A percentile compares a stretch with the other conserved stretches of the same genome.
phyloP scores from a whole-genome alignment of 2,113 vertebrate species.

The Chloropsis cyanopogon region DNA sequence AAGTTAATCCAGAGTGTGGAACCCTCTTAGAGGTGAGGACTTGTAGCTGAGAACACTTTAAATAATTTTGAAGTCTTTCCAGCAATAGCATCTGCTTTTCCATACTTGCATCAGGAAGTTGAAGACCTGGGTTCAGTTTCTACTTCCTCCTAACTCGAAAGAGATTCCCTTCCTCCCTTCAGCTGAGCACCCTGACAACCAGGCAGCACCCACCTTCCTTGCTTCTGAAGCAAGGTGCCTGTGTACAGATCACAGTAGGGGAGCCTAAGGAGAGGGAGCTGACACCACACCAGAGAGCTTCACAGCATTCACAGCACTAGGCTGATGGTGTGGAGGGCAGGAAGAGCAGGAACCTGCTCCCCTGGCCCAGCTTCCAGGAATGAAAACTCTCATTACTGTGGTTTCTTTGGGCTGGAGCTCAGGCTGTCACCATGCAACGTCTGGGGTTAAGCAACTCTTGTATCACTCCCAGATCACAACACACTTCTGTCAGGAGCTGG shows the following conservation, averaged over 20 bases:
- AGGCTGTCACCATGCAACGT: background rate
- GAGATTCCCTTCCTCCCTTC: background rate
- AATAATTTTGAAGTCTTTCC: background rate
- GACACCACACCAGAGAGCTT: background rate
- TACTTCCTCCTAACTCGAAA: background rate
- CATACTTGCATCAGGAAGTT: background rate
- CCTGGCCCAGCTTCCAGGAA: background rate
- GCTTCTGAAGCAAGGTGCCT: background rate
- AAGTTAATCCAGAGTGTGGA: background rate
- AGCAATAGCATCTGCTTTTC: background rate
- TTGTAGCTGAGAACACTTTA: background rate
- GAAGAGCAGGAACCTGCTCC: background rate
- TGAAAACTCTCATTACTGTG: fast-evolving
- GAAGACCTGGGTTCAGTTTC: background rate
- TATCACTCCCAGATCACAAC: background rate
- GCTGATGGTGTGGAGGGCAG: background rate
- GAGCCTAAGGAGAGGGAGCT: background rate
- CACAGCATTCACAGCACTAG: background rate
- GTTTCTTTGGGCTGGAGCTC: background rate
- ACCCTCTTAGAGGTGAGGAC: background rate
- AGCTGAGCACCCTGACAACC: background rate
- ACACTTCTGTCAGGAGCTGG: background rate
- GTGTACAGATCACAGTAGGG: background rate
- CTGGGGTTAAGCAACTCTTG: background rate
- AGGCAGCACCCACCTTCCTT: background rate